phyloP scores from a whole-genome alignment of 30 jellyfish, hydroid and myxozoan genomes.

The Rhopilema esculentum region DNA sequence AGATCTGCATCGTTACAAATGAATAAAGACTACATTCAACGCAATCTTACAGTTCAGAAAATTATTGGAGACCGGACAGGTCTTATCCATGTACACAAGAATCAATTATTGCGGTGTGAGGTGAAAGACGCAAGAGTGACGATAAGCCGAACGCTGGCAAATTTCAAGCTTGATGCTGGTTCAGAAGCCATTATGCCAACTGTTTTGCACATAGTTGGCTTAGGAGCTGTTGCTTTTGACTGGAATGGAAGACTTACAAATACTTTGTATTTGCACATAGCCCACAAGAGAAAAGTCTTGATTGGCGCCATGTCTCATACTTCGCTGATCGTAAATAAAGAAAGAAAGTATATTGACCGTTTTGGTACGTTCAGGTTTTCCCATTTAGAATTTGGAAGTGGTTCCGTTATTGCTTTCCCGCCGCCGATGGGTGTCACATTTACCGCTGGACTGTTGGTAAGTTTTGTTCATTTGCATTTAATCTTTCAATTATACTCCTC shows the following conservation, averaged over 20 bases:
- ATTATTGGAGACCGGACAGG: conserved; percentile 70
- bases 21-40: conserved; percentile 19
- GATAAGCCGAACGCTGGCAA: conserved; percentile 64
- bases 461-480: too few relatives aligned
- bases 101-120: conserved; percentile 51
- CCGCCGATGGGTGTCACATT: conserved; percentile 79
- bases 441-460: conserved; percentile 69
- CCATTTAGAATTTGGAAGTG: conserved; percentile 68
- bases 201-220: conserved; percentile 63
- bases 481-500: too few relatives aligned
- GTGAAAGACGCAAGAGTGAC: conserved; percentile 68
- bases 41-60: conserved; percentile 60
- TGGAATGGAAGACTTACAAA: conserved; percentile 75
- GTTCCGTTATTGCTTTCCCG: conserved; percentile 67
- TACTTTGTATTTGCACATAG: conserved; percentile 58
- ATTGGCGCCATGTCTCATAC: conserved; percentile 71
- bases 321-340: conserved; percentile 60
- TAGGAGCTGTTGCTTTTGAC: conserved; percentile 59
- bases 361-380: conserved; percentile 69
- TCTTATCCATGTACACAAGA: conserved; percentile 60
- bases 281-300: conserved; percentile 56
- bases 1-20: conserved; percentile 58
- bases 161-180: conserved; percentile 63
- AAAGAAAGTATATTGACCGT: conserved; percentile 40
- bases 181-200: conserved; percentile 79